Base-by-base conservation (phyloP, 2,888 invertebrate genomes). In the Dinocampus coccinellae region DNA sequence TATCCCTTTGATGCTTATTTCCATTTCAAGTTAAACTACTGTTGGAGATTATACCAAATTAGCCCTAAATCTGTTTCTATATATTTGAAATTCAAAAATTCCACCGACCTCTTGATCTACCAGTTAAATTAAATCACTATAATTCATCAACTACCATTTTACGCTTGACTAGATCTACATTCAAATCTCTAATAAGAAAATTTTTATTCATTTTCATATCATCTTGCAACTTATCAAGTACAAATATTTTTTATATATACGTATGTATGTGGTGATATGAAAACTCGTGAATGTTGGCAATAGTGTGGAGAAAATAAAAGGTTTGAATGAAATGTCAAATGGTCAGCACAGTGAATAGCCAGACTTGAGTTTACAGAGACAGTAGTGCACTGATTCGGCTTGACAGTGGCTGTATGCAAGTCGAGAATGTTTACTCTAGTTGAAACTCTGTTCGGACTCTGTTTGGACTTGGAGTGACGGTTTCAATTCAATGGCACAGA, bases 401-500 rank as follows among this genome's bases (percentile, higher is more conserved):
- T 47, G 22, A 74, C 78, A 73, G 70, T 74, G 78, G 78, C 80
- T 80, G 79, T 81, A 82, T 81, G 81, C 77, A 82, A 82, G 82
- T 82, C 80, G 76, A 82, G 83, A 82, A 86, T 87, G 87, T 87
- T 87, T 87, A 85, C 87, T 80, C 77, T 82, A 76, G 67, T 42
- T 78, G 80, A 84, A 86, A 85, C 84, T 83, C 83, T 82, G 85
- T 83, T 81, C n/a, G n/a, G n/a, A n/a, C 67, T 68, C 83, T 85
- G 83, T 87, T 86, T 87, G 84, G 82, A 83, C 87, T 86, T 86
- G 84, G 85, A 87, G 85, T 86, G 86, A 85, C 86, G 83, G 83
- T 78, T 81, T 79, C 81, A 86, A 86, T 87, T 86, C 83, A 82
- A 82, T 82, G 82, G 82, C 47, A n/a, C 70, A 70, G 69, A 65